Evolutionary conservation across 2,888 invertebrate genomes (phyloP), one percentile per base, ranked within the genome.

Genomic region (Lamellibrachia columna): DNA sequence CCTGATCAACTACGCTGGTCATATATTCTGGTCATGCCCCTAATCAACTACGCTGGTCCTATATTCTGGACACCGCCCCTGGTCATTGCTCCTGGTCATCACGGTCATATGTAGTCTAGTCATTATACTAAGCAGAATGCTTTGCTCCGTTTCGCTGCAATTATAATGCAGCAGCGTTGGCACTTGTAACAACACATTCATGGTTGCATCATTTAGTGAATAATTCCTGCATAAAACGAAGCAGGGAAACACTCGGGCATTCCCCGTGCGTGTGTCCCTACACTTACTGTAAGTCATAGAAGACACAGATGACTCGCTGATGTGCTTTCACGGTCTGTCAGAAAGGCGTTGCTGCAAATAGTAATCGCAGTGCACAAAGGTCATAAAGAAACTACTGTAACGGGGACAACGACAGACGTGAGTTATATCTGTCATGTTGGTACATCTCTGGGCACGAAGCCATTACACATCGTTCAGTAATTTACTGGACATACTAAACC

Each of bases 271-370:
- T 11, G 6, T 75, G 75, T 75, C 75, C 2, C 6, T 11, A 6
- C 22, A 75, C 75, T 22, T 75, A 40, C 40, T 40, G 40, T 40
- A 11, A 75, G 22, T 22, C 15, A n/a, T 22, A n/a, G 75, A 3
- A 2, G 75, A 22, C 75, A 75, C 75, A 75, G 75, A 75, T 22
- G 75, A 75, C 75, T 75, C 15, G 22, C 75, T 15, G 75, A 75
- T 75, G 22, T 75, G 75, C 75, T 75, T 75, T 75, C 15, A 75
- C n/a, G 75, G 75, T 60, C 75, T 75, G 75, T 75, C 75, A 75
- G 22, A 75, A 75, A 75, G n/a, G 75, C 75, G 22, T n/a, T 75
- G 75, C n/a, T 22, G 75, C 22, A 11, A 75, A 15, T 75, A n/a
- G 75, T 75, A n/a, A 75, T 75, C n/a, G 75, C 75, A n/a, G 75